Evolutionary conservation across 2,797 vertebrate species (phyloP), one percentile per base, ranked within the genome.

Genomic region (Lepus oiostolus): DNA sequence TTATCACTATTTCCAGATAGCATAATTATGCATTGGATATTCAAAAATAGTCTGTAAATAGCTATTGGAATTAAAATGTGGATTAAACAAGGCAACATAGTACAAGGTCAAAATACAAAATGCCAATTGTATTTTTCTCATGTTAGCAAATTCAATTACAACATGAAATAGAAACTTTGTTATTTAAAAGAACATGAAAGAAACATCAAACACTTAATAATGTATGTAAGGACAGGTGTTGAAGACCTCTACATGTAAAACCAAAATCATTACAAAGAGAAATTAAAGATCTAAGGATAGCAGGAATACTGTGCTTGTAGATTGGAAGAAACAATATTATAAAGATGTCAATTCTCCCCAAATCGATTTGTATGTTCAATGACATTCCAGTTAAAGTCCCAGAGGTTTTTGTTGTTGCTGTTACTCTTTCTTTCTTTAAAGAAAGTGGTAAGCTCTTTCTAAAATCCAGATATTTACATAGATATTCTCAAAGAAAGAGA

Each of bases 131-230:
- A 91, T 85, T 42, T 95, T 85, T 74, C 68, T 24, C 11, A 17
- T 82, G 85, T 83, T 17, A 81, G 63, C 47, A 84, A 94, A 91
- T 76, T 94, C 87, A 95, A 70, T 96, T 82, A 87, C 47, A 68
- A 77, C 77, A 90, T 58, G 60, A 96, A 94, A 85, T 32, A 76
- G 71, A 94, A 91, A 50, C 32, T 60, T n/a, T 58, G 13, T 8
- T 94, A 85, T 74, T 94, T 94, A 85, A 22, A 93, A 92, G 14
- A 83, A n/a, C 54, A 88, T 76, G 88, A 90, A 95, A 77, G 80
- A 95, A 94, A 67, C n/a, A 77, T 93, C 76, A 86, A 94, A 83
- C 26, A 72, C 52, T 50, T 62, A 72, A 32, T 68, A 90, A 90
- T 42, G 42, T 67, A 65, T 85, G 32, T 68, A 88, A 70, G 58